phyloP scores from a whole-genome alignment of 1,140 invertebrate genomes.

The fruit fly (Drosophila melanogaster) region Release_6_plus_ISO1_MT NC_004354.4:13672001-13672500 shows the following conservation, averaged over 20 bases:
- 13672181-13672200: neutral
- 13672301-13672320: conserved; percentile 86
- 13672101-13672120: neutral
- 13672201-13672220: neutral
- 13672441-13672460: too few species aligned
- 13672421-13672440: conserved; percentile 89
- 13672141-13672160: conserved; percentile 65
- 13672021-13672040: conserved; percentile 72
- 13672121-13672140: conserved; percentile 68
- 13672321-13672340: conserved; percentile 85
- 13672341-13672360: conserved; percentile 90
- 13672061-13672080: conserved; percentile 67
- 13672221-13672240: conserved; percentile 85
- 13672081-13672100: conserved; percentile 19
- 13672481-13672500: conserved; percentile 92
- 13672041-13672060: conserved; percentile 62
- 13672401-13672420: conserved; percentile 91
- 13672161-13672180: conserved; percentile 67
- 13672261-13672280: conserved; percentile 89
- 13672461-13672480: neutral
- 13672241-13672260: conserved; percentile 86
- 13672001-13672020: conserved; percentile 62
- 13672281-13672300: conserved; percentile 87
- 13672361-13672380: conserved; percentile 91
- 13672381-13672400: conserved; percentile 92